Evolutionary conservation across 2,797 vertebrate species (phyloP), one percentile per base, ranked within the genome.

Genomic region (Sebastes nivosus): DNA sequence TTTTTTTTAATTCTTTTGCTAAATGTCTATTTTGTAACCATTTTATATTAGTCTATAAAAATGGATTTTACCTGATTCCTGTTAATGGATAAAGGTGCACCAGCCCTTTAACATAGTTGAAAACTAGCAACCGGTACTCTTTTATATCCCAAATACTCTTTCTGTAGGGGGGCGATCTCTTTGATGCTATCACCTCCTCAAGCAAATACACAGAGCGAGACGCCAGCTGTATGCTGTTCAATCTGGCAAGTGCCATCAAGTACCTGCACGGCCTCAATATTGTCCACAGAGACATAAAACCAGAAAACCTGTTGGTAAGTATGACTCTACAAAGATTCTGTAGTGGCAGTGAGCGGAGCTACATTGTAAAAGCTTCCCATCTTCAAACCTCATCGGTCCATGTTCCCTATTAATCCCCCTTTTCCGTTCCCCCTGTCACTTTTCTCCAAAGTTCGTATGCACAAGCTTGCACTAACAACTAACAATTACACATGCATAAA

Each of bases 261-360:
- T 99, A 99, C 92, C 97, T 99, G 88, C 98, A 99, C 87, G 95
- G 96, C 88, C 96, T 98, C 88, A 98, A 98, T 86, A 98, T 99
- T 9, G 98, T 99, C 67, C 98, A 99, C 91, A 96, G 98, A 34
- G 98, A 99, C 95, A 99, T 99, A 92, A 99, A 99, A 89, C 98
- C 98, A 0, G 98, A 99, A 90, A 99, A 99, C 89, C 95, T 99
- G 72, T 90, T 99, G 97, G 98, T 99, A 92, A 96, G 96, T 92
- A 8, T 29, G 38, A 42, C 25, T 68, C 6, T 77, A 30, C 6
- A 69, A 22, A 60, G 20, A 30, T 13, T 59, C 30, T 71, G 4
- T 10, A 25, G 8, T 52, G 0, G 3, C 59, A 50, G 27, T 42
- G 25, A 67, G 18, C 18, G 13, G 10, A 9, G 22, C n/a, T 13